These are phyloP conservation scores for Exocentrus adspersus DNA, from an alignment of 2,888 invertebrate species.

Conservation along the genomic window DNA sequence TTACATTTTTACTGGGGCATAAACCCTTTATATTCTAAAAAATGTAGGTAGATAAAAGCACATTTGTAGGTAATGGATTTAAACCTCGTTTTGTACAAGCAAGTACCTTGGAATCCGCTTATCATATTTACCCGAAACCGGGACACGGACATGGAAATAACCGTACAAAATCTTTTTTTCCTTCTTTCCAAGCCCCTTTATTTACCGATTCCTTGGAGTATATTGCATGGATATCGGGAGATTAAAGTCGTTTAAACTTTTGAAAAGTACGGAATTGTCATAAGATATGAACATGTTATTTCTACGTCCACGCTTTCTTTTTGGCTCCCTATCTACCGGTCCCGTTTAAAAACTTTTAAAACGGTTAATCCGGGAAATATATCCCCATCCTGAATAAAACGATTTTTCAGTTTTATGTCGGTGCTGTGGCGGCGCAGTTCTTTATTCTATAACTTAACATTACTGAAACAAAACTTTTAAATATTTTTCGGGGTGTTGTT, in stretches of 20 bases:
- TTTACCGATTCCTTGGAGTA: conserved; percentile 21
- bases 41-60: too few relatives aligned
- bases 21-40: too few relatives aligned
- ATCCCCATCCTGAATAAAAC: not conserved
- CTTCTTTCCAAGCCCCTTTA: conserved; percentile 12
- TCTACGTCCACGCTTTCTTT: conserved; percentile 7
- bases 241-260: conserved; percentile 40
- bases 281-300: conserved; percentile 42
- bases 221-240: conserved; percentile 31
- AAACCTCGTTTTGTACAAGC: too few relatives aligned
- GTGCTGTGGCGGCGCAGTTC: not conserved
- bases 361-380: conserved; percentile 12
- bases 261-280: conserved; percentile 35
- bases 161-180: conserved; percentile 22
- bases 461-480: too few relatives aligned
- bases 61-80: too few relatives aligned
- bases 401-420: not conserved
- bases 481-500: too few relatives aligned
- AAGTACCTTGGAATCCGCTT: too few relatives aligned
- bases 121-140: conserved; percentile 1
- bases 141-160: conserved; percentile 14
- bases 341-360: conserved; percentile 22
- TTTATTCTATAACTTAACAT: not conserved
- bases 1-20: too few relatives aligned
- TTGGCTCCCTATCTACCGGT: conserved; percentile 4